These are phyloP conservation scores for Holothuria glaberrima DNA, from an alignment of 35 echinoderm and acorn worm genomes.

Conservation along the genomic window DNA sequence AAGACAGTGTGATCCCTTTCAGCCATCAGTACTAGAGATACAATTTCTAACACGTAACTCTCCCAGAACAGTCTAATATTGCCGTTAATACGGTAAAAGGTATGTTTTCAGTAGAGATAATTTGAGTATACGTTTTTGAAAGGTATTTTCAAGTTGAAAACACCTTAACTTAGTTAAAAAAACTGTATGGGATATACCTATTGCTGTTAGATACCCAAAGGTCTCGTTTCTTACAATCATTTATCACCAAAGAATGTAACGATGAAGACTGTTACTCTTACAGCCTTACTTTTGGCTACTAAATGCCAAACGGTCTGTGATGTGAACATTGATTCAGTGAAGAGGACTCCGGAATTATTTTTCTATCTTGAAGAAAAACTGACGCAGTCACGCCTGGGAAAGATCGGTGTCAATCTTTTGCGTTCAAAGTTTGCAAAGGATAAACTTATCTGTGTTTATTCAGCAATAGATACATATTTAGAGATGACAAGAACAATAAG, in stretches of 20 bases:
- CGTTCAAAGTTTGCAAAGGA: slow-evolving; percentile 15
- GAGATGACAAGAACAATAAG: not conserved
- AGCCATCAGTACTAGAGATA: not conserved
- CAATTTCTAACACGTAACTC: too few species aligned
- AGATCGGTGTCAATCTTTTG: not conserved
- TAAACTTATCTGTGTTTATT: slow-evolving; percentile 36
- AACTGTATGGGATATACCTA: slow-evolving; percentile 68
- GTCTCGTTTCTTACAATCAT: not conserved
- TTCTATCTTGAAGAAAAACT: slow-evolving; percentile 21
- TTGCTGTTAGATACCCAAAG: slow-evolving; percentile 49
- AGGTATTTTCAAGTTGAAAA: slow-evolving; percentile 55
- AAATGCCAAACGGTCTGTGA: slow-evolving; percentile 7
- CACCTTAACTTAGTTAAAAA: slow-evolving; percentile 17
- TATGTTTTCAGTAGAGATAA: slow-evolving; percentile 69
- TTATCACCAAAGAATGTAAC: slow-evolving; percentile 55
- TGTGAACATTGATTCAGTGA: not conserved
- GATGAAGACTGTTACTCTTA: too few species aligned
- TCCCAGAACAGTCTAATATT: not conserved
- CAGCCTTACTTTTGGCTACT: too few species aligned
- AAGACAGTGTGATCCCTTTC: not conserved
- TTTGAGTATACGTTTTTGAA: slow-evolving; percentile 55
- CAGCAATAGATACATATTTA: slow-evolving; percentile 39
- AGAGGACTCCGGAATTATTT: not conserved
- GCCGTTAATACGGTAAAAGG: not conserved
- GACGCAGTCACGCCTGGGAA: not conserved